Conservation (phyloP, 23 tunicate genomes). For the Phallusia fumigata region DNA sequence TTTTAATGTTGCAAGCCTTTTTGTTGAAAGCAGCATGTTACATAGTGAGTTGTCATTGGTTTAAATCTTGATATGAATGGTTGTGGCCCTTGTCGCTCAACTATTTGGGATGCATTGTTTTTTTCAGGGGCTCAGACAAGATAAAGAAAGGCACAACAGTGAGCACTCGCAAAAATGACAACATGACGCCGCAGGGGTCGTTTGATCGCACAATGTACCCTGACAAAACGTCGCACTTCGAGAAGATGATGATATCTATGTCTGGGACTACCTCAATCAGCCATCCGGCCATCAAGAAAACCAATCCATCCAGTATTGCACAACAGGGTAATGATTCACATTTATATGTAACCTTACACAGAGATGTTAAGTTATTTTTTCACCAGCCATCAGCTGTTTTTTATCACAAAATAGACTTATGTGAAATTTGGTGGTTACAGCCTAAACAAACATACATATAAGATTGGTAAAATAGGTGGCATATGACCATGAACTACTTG, state of each 20-base stretch:
- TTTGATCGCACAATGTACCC: slow-evolving; percentile 77
- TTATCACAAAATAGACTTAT: too few relatives aligned
- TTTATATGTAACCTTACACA: too few relatives aligned
- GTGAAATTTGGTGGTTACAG: too few relatives aligned
- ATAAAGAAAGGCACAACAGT: not conserved
- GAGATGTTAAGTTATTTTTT: too few relatives aligned
- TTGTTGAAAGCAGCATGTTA: too few relatives aligned
- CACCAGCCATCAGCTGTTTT: too few relatives aligned
- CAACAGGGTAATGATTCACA: not conserved
- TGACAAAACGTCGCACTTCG: slow-evolving; percentile 70
- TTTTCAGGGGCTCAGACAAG: slow-evolving; percentile 22
- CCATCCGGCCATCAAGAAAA: slow-evolving; percentile 87
- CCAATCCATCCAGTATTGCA: slow-evolving; percentile 13
- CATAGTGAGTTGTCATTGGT: not conserved
- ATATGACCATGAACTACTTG: too few relatives aligned
- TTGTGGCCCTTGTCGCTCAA: not conserved
- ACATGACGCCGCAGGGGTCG: slow-evolving; percentile 26
- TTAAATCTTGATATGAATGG: not conserved
- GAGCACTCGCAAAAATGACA: slow-evolving; percentile 4
- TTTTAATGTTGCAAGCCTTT: too few relatives aligned
- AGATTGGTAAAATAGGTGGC: too few relatives aligned
- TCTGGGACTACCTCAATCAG: slow-evolving; percentile 81
- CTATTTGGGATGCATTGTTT: not conserved
- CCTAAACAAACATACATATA: too few relatives aligned
- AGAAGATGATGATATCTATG: slow-evolving; percentile 92